Evolutionary conservation across 2,797 vertebrate genomes (phyloP).

Genomic region (Pantherophis alleghaniensis): DNA sequence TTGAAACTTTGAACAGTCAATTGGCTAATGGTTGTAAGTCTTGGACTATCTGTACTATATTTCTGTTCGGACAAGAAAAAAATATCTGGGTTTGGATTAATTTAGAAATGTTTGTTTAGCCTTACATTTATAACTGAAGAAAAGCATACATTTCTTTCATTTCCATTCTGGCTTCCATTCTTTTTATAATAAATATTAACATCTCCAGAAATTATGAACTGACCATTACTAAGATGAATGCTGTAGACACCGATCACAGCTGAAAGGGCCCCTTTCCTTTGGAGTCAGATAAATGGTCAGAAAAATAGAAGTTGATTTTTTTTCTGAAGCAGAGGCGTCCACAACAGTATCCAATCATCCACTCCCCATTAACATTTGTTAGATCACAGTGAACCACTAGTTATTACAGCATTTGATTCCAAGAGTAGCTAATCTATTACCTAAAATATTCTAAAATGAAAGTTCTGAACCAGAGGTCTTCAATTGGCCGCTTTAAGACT

Average conservation of each 20-base stretch:
- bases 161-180: background rate
- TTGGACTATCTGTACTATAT: background rate
- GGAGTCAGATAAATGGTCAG: no score
- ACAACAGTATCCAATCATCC: no score
- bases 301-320: no score
- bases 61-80: background rate
- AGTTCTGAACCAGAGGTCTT: background rate
- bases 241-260: background rate
- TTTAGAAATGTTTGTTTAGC: background rate
- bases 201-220: background rate
- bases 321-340: background rate
- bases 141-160: background rate
- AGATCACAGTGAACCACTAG: background rate
- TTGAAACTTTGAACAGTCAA: no score
- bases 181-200: background rate
- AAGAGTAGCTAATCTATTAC: background rate
- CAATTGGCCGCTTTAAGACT: no score
- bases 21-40: no score
- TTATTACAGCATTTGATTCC: background rate
- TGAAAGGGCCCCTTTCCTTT: background rate
- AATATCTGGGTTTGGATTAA: background rate
- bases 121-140: background rate
- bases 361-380: background rate
- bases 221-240: background rate
- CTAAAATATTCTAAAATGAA: background rate